These are phyloP conservation scores for Eubasilissa splendida DNA, from an alignment of 2,888 invertebrate species.

Conservation along the genomic window DNA sequence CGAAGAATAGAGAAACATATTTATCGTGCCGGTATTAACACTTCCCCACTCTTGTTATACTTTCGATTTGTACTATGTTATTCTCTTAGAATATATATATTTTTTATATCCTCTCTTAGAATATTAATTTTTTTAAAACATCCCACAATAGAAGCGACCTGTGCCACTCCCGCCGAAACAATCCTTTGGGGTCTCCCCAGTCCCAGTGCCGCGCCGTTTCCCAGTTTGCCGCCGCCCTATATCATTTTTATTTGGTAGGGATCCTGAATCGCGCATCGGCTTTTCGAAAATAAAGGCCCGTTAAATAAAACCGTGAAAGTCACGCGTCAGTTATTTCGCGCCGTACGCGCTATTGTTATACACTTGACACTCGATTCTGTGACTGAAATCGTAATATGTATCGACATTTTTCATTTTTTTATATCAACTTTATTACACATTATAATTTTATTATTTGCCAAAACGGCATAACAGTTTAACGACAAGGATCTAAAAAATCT, in stretches of 20 bases:
- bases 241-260: conserved; percentile 40
- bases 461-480: too few relatives aligned
- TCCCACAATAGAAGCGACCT: neutral
- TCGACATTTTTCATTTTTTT: too few relatives aligned
- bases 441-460: too few relatives aligned
- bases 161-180: conserved; percentile 21
- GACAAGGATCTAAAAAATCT: too few relatives aligned
- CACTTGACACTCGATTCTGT: too few relatives aligned
- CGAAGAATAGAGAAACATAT: neutral
- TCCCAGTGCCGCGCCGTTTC: conserved; percentile 4
- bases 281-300: conserved; percentile 12
- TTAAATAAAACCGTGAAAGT: conserved; percentile 23
- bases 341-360: neutral
- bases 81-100: neutral
- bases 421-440: too few relatives aligned
- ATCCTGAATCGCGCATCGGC: conserved; percentile 8
- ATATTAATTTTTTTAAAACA: neutral
- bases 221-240: conserved; percentile 35
- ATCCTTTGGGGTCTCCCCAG: neutral
- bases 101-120: conserved; percentile 20
- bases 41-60: conserved; percentile 18
- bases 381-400: too few relatives aligned
- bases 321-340: neutral
- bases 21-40: neutral
- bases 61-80: conserved; percentile 23